These are phyloP conservation scores for Caenorhabditis sp. DNA, from an alignment of 2,888 invertebrate species.

Conservation along the genomic window DNA sequence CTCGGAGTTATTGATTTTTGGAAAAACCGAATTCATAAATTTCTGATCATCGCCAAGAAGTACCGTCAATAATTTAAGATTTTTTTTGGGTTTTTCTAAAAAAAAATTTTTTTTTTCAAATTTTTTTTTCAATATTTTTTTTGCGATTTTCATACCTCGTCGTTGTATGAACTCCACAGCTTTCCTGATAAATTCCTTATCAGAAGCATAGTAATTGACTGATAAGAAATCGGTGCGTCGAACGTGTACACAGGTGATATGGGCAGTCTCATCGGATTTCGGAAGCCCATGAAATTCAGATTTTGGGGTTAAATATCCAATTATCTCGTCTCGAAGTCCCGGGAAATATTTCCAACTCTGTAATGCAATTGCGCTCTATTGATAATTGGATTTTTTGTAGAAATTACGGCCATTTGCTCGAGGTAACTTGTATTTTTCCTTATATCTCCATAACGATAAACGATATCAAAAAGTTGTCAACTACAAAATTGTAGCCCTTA, in stretches of 20 bases:
- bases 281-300: background rate
- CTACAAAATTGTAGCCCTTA: too few relatives aligned
- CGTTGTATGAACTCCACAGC: background rate
- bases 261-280: background rate
- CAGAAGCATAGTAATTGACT: background rate
- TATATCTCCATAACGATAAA: too few relatives aligned
- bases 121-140: too few relatives aligned
- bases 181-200: background rate
- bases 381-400: background rate
- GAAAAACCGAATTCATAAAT: background rate
- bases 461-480: too few relatives aligned
- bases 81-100: background rate
- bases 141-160: background rate
- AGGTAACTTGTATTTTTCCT: too few relatives aligned
- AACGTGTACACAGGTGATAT: conserved; percentile 5
- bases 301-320: background rate
- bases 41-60: background rate
- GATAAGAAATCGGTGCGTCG: background rate
- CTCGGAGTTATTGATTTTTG: background rate
- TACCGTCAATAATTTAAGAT: background rate
- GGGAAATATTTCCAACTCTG: conserved; percentile 25
- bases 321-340: background rate
- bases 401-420: too few relatives aligned
- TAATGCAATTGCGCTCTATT: conserved; percentile 7
- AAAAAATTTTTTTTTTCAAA: background rate